Evolutionary conservation across 2,113 vertebrate species (phyloP).

Genomic region (Corythornis cristatus): DNA sequence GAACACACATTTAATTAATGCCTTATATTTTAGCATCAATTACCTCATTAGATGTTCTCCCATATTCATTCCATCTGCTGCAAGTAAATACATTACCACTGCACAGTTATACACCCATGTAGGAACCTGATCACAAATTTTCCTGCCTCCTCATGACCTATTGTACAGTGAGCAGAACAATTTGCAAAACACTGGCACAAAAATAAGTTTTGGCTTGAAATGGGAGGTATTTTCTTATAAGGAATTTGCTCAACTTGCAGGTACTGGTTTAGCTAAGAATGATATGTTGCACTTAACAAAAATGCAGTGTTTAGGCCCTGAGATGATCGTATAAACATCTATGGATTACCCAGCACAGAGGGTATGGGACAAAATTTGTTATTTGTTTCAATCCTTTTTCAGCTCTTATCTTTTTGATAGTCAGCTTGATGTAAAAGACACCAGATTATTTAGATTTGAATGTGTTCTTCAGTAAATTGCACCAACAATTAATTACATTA

Average conservation of each 20-base stretch:
- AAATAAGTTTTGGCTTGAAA: constrained; percentile 6
- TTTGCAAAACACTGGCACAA: background rate
- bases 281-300: background rate
- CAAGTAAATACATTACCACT: constrained; percentile 55
- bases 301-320: background rate
- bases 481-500: background rate
- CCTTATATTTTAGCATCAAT: constrained; percentile 52
- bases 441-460: background rate
- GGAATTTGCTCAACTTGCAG: background rate
- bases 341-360: background rate
- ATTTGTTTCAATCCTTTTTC: background rate
- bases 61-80: constrained; percentile 61
- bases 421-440: background rate
- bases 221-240: background rate
- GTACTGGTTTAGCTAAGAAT: background rate
- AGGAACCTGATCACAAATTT: constrained; percentile 24
- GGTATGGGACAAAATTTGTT: fast-evolving
- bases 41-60: constrained; percentile 51
- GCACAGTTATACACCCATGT: background rate
- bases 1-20: constrained; percentile 68
- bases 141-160: constrained; percentile 9
- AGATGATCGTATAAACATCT: background rate
- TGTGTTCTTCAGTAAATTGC: background rate
- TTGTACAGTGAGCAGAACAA: background rate
- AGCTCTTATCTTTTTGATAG: background rate